Conservation (phyloP, 2,797 vertebrate genomes). For the Petrocephalus schoutedeni region DNA sequence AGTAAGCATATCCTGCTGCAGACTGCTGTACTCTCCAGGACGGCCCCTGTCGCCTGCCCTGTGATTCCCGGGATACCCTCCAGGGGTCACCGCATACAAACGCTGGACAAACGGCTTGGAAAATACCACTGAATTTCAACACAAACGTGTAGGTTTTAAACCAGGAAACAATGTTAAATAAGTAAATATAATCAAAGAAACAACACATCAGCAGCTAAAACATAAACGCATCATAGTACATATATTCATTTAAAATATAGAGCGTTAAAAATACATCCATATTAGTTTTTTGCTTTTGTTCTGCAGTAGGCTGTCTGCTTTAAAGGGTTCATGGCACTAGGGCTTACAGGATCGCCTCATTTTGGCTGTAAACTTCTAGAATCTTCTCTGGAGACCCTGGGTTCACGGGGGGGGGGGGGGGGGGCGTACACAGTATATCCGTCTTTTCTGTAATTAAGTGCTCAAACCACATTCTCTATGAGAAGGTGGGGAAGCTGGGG, state of each 20-base stretch:
- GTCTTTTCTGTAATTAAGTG: background rate
- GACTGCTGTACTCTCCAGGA: background rate
- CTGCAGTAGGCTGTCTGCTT: background rate
- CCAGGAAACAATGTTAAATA: background rate
- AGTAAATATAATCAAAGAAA: background rate
- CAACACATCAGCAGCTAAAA: background rate
- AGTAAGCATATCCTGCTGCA: background rate
- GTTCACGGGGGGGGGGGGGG: background rate
- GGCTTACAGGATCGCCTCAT: conserved; percentile 27
- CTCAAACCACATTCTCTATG: background rate
- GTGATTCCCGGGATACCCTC: background rate
- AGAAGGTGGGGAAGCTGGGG: background rate
- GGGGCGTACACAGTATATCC: background rate
- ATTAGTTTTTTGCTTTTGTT: background rate
- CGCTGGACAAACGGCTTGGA: background rate
- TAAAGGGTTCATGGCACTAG: conserved; percentile 23
- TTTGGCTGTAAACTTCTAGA: background rate
- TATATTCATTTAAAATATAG: conserved; percentile 4
- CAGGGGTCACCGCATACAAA: background rate
- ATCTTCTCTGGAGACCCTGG: background rate
- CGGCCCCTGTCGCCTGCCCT: background rate
- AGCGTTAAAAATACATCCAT: background rate
- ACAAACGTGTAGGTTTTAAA: background rate
- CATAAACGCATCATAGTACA: background rate
- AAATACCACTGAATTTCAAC: background rate